phyloP scores from a whole-genome alignment of 37 sponge, comb jelly and placozoan species.

The Dysidea cf. avara region DNA sequence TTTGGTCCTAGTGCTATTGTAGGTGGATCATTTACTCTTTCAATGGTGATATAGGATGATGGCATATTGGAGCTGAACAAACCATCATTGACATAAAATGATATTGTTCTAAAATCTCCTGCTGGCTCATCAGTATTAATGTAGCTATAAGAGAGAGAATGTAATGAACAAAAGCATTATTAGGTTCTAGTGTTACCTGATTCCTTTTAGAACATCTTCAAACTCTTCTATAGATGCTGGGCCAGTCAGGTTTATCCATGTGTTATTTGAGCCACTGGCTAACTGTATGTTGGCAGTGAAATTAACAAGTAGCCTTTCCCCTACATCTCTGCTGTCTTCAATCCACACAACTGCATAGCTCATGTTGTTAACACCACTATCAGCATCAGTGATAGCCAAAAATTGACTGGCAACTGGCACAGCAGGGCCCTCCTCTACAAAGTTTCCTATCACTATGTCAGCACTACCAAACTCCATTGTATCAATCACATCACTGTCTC shows the following conservation, averaged over 20 bases:
- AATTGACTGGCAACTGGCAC: constrained; percentile 36
- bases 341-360: constrained; percentile 31
- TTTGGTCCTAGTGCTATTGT: constrained; percentile 13
- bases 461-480: too few relatives aligned
- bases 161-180: not conserved
- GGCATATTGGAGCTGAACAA: constrained; percentile 33
- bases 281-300: too few relatives aligned
- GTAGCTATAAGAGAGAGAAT: constrained; percentile 11
- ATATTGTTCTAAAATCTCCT: constrained; percentile 13
- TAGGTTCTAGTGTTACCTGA: constrained; percentile 20
- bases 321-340: constrained; percentile 12
- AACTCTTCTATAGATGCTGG: constrained; percentile 25
- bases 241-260: constrained; percentile 14
- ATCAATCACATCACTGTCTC: constrained; percentile 8
- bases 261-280: not conserved
- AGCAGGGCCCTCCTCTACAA: constrained; percentile 40
- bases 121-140: constrained; percentile 6
- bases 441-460: too few relatives aligned
- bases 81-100: constrained; percentile 59
- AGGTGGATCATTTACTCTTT: constrained; percentile 41
- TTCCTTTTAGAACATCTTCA: constrained; percentile 29
- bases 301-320: constrained; percentile 18
- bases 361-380: constrained; percentile 35
- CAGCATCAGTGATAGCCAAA: constrained; percentile 55
- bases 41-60: constrained; percentile 17